Percentiles rank a stretch among this genome's conserved stretches.
These are phyloP conservation scores for Phalloptychus januarius DNA, from an alignment of 2,797 vertebrate genomes.

Conservation along the genomic window DNA sequence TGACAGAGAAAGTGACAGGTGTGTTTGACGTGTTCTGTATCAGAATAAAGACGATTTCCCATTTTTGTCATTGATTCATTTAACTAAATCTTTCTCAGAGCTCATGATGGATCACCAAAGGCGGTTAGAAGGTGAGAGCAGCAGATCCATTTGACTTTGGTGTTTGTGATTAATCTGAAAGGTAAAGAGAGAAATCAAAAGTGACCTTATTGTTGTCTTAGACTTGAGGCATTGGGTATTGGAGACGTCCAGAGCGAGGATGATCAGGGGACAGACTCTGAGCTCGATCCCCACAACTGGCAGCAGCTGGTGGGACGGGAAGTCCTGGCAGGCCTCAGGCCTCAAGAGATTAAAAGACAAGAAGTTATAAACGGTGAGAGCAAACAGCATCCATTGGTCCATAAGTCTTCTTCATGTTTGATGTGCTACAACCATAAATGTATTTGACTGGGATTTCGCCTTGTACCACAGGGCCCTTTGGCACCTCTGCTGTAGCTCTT, in stretches of 20 bases:
- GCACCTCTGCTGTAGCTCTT: background rate
- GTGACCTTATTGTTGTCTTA: conserved; percentile 39
- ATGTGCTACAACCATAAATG: background rate
- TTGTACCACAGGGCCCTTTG: background rate
- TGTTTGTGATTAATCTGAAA: background rate
- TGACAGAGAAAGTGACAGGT: conserved; percentile 92
- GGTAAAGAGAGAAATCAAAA: conserved; percentile 4
- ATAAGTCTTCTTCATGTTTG: background rate
- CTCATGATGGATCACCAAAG: conserved; percentile 91
- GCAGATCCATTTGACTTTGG: background rate
- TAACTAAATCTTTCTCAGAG: conserved; percentile 70
- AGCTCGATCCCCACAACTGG: conserved; percentile 92
- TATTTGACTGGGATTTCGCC: background rate
- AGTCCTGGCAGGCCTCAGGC: conserved; percentile 86
- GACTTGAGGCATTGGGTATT: conserved; percentile 84
- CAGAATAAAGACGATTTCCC: background rate
- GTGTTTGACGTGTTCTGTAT: conserved; percentile 7
- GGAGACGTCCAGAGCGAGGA: conserved; percentile 91
- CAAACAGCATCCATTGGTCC: background rate
- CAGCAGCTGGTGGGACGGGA: conserved; percentile 92
- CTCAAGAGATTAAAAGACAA: conserved; percentile 93
- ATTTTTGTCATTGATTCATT: conserved; percentile 12
- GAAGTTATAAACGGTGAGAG: conserved; percentile 94
- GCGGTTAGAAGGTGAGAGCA: conserved; percentile 86
- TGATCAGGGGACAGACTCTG: conserved; percentile 88